phyloP scores from a whole-genome alignment of 2,113 vertebrate genomes.

The Ranitomeya imitator region DNA sequence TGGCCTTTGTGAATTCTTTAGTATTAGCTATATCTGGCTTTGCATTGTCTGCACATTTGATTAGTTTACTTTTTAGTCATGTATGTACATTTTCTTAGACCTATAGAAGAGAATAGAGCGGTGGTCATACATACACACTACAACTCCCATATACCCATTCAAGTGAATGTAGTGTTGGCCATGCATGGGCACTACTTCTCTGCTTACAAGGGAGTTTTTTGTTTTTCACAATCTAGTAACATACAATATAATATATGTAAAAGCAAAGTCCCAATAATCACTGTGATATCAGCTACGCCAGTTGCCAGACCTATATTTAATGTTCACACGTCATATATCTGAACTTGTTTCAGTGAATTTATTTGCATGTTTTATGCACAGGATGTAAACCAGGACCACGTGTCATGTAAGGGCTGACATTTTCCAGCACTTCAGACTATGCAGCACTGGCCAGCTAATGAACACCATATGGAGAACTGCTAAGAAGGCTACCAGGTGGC shows the following conservation, averaged over 20 bases:
- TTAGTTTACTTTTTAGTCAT: no score
- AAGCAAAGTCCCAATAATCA: neutral
- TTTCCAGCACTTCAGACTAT: neutral
- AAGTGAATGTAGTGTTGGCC: no score
- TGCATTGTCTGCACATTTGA: no score
- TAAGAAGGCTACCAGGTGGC: neutral
- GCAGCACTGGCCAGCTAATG: neutral
- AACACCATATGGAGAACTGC: neutral
- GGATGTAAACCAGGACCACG: neutral
- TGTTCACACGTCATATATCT: neutral
- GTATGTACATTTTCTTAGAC: no score
- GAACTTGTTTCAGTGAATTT: neutral
- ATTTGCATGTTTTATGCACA: neutral
- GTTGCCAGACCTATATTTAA: neutral
- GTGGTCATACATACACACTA: no score
- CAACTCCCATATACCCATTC: no score
- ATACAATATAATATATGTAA: neutral
- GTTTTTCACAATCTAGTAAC: neutral
- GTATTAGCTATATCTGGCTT: no score
- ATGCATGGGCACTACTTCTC: no score
- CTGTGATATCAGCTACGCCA: neutral
- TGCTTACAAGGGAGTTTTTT: neutral
- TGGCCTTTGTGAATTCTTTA: no score
- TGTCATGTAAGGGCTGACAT: neutral
- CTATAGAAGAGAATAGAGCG: no score